Evolutionary conservation across 2,797 vertebrate species (phyloP).

Genomic region (Pantherophis alleghaniensis): DNA sequence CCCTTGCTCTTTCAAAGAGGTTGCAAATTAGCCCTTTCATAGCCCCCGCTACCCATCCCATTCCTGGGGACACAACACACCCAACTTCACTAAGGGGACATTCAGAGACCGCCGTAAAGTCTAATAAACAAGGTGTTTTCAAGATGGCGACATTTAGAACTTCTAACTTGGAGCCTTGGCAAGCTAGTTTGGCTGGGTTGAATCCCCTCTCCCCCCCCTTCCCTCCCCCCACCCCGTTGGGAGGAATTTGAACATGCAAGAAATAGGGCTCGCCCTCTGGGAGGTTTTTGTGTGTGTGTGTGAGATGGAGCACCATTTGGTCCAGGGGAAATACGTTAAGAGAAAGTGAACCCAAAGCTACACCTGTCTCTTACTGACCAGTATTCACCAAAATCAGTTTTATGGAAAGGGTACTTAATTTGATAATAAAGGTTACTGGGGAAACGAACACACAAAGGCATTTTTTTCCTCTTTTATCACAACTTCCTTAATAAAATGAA

Average conservation of each 20-base stretch:
- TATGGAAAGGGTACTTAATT: neutral
- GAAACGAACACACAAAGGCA: neutral
- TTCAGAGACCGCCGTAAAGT: neutral
- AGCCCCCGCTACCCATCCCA: neutral
- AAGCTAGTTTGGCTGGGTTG: neutral
- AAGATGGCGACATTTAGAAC: neutral
- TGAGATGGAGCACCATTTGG: neutral
- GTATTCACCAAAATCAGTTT: neutral
- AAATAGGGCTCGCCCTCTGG: neutral
- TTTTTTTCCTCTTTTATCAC: neutral
- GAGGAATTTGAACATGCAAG: neutral
- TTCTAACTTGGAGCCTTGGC: neutral
- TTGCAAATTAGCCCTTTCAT: constrained; percentile 26
- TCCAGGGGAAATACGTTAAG: neutral
- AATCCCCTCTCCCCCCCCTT: neutral
- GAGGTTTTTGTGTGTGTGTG: neutral
- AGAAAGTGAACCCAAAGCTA: neutral
- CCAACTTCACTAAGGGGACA: neutral
- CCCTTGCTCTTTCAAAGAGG: constrained; percentile 38
- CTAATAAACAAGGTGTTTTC: neutral
- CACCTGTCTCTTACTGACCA: neutral
- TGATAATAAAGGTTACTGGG: constrained; percentile 18
- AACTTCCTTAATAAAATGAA: neutral
- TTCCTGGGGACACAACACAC: neutral
- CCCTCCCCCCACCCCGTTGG: neutral